Evolutionary conservation across 1,140 invertebrate species (phyloP), one percentile per base, ranked within the genome.

Genomic region (Aphelinus certus): DNA sequence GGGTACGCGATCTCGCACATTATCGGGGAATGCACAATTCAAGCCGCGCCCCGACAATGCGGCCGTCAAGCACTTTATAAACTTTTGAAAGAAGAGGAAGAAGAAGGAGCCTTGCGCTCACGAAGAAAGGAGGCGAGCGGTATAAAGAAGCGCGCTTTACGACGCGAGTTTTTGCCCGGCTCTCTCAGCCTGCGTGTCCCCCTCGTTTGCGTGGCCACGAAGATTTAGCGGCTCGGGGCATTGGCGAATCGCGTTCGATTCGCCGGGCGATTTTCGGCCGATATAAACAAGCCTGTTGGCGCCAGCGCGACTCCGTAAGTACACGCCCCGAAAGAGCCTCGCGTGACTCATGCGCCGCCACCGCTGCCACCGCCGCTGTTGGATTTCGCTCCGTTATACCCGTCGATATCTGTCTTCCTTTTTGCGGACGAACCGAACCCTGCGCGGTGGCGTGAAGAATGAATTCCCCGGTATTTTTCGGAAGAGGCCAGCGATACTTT

Each of bases 261-360:
- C 57, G 48, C 62, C 53, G 6, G 64, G 49, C 51, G 51, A 74
- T 75, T 76, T 66, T 10, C 26, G n/a, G 55, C 51, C 47, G 63
- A 55, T 70, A 76, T 76, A 76, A 76, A 76, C 74, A 76, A 75
- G 62, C 60, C 56, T 55, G 26, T 70, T 75, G 73, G 73, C 68
- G 74, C 68, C 68, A 58, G 55, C 66, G 1, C 58, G 7, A 7
- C 58, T 10, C 58, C 26, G 9, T 60, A 43, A 3, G 58, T 60
- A 9, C 4, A 5, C 26, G 26, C 26, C 26, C 26, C 26, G 26
- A 26, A 26, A n/a, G 58, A 26, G 61, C 53, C 47, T 69, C 10
- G 62, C 61, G 67, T 75, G 73, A 75, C 67, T 75, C 73, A 74
- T 42, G 60, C 45, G 6, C 6, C 26, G 7, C 58, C 26, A 26